Evolutionary conservation across 2,888 invertebrate genomes (phyloP).

Genomic region (Cosmia trapezina): DNA sequence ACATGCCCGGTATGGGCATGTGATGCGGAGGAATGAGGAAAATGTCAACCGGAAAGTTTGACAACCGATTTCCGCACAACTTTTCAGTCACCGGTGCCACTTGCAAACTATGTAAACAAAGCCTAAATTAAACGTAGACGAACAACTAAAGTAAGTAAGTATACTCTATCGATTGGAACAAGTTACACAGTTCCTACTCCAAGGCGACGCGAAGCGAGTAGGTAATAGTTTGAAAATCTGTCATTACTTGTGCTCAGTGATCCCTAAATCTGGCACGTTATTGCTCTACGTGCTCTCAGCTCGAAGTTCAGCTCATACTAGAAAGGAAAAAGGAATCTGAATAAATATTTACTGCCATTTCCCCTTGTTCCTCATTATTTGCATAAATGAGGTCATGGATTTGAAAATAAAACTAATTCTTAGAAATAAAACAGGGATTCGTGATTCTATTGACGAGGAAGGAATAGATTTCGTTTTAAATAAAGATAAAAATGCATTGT

Average conservation of each 20-base stretch:
- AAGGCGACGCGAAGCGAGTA: not conserved
- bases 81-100: too few relatives aligned
- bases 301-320: slow-evolving; percentile 12
- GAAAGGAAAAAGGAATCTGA: slow-evolving; percentile 23
- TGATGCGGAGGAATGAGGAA: too few relatives aligned
- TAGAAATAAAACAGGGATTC: not conserved
- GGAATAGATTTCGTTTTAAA: not conserved
- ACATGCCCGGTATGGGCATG: too few relatives aligned
- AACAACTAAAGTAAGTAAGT: not conserved
- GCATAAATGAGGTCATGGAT: slow-evolving; percentile 28
- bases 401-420: slow-evolving; percentile 15
- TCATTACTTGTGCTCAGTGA: slow-evolving; percentile 45
- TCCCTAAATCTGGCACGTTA: slow-evolving; percentile 33
- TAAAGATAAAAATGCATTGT: not conserved
- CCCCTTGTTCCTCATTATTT: slow-evolving; percentile 23
- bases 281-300: slow-evolving; percentile 32
- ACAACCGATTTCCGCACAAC: too few relatives aligned
- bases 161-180: slow-evolving; percentile 4
- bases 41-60: too few relatives aligned
- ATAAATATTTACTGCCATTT: slow-evolving; percentile 43
- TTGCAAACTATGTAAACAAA: not conserved
- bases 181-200: slow-evolving; percentile 14
- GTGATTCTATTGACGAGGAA: not conserved
- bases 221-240: slow-evolving; percentile 35
- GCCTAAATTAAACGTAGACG: not conserved